These are phyloP conservation scores for Istiophorus platypterus DNA, from an alignment of 2,113 vertebrate genomes.

Conservation along the genomic window DNA sequence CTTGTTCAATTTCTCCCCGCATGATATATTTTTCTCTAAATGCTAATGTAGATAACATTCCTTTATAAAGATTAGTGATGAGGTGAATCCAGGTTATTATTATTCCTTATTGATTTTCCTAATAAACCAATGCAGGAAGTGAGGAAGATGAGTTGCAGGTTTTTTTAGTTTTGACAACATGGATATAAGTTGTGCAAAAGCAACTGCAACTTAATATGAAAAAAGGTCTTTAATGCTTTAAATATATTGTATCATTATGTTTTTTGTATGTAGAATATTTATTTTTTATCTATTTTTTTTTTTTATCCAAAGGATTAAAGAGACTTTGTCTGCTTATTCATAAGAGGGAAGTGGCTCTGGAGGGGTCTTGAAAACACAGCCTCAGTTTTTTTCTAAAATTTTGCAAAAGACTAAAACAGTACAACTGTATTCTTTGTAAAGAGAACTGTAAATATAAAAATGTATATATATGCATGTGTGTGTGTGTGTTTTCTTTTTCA, in stretches of 20 bases:
- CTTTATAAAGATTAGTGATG: background rate
- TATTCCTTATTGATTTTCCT: background rate
- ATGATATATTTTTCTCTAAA: conserved; percentile 9
- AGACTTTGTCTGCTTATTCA: too few species aligned
- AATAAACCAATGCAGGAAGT: background rate
- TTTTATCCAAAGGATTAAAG: too few species aligned
- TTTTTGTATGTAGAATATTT: too few species aligned
- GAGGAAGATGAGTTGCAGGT: background rate
- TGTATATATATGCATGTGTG: too few species aligned
- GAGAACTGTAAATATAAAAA: too few species aligned
- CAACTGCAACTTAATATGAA: background rate
- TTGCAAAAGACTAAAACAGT: too few species aligned
- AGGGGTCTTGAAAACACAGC: too few species aligned
- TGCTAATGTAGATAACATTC: background rate
- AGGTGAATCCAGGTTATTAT: background rate
- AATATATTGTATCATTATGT: background rate
- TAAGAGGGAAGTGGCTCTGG: too few species aligned
- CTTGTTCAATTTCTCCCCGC: conserved; percentile 16
- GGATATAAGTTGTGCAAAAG: background rate
- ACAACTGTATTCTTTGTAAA: too few species aligned
- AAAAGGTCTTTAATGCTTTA: background rate
- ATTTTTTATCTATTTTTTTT: too few species aligned
- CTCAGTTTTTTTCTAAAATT: too few species aligned
- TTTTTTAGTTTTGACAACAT: background rate
- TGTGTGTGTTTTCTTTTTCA: too few species aligned